Percentiles rank a stretch among this genome's conserved stretches.
Conservation (phyloP, 1,140 invertebrate species). For the Luehdorfia chinensis region DNA sequence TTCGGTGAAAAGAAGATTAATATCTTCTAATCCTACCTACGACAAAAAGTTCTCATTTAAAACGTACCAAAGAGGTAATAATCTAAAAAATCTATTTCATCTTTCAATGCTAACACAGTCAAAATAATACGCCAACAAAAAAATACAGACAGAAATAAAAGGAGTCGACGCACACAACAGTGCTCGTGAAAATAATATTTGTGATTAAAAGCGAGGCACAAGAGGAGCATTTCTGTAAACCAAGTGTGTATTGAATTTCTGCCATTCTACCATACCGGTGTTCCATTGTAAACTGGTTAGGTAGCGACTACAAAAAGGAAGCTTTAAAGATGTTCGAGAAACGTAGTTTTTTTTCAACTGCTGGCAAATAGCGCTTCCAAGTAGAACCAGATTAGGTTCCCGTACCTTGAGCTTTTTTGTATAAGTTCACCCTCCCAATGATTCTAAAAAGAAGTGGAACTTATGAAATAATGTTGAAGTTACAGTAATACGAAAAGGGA, state of each 20-base stretch:
- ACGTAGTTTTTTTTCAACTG: conserved; percentile 15
- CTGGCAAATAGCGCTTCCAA: background rate
- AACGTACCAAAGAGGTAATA: conserved; percentile 3
- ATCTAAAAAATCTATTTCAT: conserved; percentile 12
- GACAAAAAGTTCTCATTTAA: background rate
- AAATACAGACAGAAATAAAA: conserved; percentile 10
- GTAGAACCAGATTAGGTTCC: background rate
- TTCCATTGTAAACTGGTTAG: conserved; percentile 28
- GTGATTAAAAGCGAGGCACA: conserved; percentile 1
- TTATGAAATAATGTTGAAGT: no score
- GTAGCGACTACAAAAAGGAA: conserved; percentile 24
- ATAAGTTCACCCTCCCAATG: background rate
- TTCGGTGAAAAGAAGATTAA: conserved; percentile 1
- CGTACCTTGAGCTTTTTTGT: background rate
- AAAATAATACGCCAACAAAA: background rate
- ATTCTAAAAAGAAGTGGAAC: no score
- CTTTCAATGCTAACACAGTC: conserved; percentile 1
- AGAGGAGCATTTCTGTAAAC: conserved; percentile 29
- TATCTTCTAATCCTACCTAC: background rate
- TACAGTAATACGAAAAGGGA: no score
- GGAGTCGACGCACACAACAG: background rate
- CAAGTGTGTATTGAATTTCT: conserved; percentile 51
- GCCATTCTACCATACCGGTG: conserved; percentile 37
- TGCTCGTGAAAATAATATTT: conserved; percentile 3
- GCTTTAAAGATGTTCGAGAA: conserved; percentile 28